Conservation (phyloP, 2,888 invertebrate genomes). For the Eurytoma adleriae region DNA sequence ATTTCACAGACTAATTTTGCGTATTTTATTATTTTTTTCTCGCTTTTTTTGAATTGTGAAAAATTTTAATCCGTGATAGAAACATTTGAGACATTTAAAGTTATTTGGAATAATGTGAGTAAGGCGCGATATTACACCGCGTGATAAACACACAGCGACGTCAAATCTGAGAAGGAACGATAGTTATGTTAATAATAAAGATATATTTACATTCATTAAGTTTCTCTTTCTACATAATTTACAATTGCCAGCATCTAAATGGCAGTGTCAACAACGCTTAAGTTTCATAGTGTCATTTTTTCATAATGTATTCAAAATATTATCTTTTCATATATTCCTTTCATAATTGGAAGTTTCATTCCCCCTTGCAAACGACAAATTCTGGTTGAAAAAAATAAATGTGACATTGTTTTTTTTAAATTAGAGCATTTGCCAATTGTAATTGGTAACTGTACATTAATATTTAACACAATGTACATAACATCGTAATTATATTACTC, state of each 20-base stretch:
- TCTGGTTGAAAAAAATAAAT: constrained; percentile 61
- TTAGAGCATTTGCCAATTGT: constrained; percentile 72
- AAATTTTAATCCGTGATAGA: constrained; percentile 43
- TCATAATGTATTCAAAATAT: constrained; percentile 46
- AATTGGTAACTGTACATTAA: constrained; percentile 74
- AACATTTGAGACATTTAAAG: constrained; percentile 50
- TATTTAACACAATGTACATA: constrained; percentile 74
- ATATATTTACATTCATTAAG: constrained; percentile 74
- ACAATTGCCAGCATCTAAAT: constrained; percentile 72
- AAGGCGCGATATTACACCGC: constrained; percentile 50
- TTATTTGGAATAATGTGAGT: constrained; percentile 48
- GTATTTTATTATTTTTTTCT: constrained; percentile 26
- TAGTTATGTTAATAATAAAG: constrained; percentile 73
- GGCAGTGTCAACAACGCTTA: constrained; percentile 73
- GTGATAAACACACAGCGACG: constrained; percentile 46
- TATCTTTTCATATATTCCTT: constrained; percentile 32
- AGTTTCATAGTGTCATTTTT: constrained; percentile 51
- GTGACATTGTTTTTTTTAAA: constrained; percentile 66
- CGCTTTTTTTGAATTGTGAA: constrained; percentile 18
- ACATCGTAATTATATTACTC: constrained; percentile 71
- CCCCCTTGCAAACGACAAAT: constrained; percentile 30
- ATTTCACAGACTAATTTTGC: constrained; percentile 12
- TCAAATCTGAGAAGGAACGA: constrained; percentile 64
- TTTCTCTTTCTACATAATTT: constrained; percentile 73
- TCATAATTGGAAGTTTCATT: constrained; percentile 36